phyloP scores from a whole-genome alignment of 2,113 vertebrate species.

The Fregetta grallaria region DNA sequence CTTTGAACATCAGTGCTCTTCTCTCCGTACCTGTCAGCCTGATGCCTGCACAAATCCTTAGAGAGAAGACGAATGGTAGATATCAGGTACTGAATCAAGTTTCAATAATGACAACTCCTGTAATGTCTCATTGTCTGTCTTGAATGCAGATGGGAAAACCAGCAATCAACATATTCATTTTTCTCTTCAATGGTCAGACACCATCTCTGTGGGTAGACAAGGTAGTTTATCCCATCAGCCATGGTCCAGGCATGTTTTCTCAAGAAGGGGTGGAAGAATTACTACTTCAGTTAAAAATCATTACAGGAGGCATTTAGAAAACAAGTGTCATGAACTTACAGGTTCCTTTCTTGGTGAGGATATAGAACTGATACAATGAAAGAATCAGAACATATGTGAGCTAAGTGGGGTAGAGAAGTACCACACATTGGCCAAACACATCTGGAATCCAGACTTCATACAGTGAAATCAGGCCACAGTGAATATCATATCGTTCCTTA shows the following conservation, averaged over 20 bases:
- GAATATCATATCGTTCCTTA: neutral
- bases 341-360: neutral
- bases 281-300: neutral
- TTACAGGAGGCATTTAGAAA: neutral
- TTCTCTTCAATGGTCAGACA: neutral
- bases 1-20: neutral
- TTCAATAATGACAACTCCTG: neutral
- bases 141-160: neutral
- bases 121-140: neutral
- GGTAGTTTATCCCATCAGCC: neutral
- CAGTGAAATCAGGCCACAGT: neutral
- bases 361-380: neutral
- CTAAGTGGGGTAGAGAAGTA: neutral
- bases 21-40: neutral
- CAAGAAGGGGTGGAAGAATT: neutral
- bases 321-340: neutral
- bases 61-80: neutral
- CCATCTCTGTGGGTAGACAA: neutral
- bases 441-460: conserved; percentile 31
- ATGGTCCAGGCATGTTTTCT: neutral
- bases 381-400: neutral
- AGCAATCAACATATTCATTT: neutral
- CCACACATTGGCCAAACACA: neutral
- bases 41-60: neutral
- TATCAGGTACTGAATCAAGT: neutral